Evolutionary conservation across 2,113 vertebrate species (phyloP), one percentile per base, ranked within the genome.

Genomic region (Burhinus oedicnemus): DNA sequence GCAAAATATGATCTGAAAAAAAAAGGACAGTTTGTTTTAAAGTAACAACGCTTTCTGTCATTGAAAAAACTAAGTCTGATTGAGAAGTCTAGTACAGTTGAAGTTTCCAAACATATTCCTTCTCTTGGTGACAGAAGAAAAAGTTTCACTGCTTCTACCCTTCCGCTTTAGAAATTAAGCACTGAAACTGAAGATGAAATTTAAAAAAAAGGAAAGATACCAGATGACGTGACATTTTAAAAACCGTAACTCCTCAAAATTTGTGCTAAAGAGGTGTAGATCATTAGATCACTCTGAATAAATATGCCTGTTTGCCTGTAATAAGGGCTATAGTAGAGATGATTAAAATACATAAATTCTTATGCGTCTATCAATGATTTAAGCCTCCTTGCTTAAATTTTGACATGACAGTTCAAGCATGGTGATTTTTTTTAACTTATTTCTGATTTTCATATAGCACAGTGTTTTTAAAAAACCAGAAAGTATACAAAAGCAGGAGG

Each of bases 221-320:
- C 27, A 82, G 34, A 49, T 49, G 9, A 22, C 27, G 12, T 11
- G 26, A 51, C 15, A 52, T 36, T 55, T 68, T 14, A 88, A 79
- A 27, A 75, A 70, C 3, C 5, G 1, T 5, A 42, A 3, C 11
- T 44, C 51, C 36, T 79, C 34, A 49, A 74, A 71, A 79, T 26
- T 27, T 0, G 0, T 52, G 12, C 27, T 49, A 23, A n/a, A 60
- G 26, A 26, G 8, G 11, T 16, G 9, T 0, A 54, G 25, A 26
- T n/a, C 4, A 58, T 54, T 22, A 26, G 10, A 27, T 61, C 52
- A 61, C 26, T 64, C 20, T 52, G 26, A 81, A 55, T 45, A 52
- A 61, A 68, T 8, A 38, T 1, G 2, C 26, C 14, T 9, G 27
- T 71, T 79, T 54, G 8, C 27, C 47, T 74, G 22, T 15, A 84